A percentile compares a stretch with the other conserved stretches of the same genome.
Evolutionary conservation across 2,888 invertebrate species (phyloP).

Genomic region (Sinotaia quadrata): DNA sequence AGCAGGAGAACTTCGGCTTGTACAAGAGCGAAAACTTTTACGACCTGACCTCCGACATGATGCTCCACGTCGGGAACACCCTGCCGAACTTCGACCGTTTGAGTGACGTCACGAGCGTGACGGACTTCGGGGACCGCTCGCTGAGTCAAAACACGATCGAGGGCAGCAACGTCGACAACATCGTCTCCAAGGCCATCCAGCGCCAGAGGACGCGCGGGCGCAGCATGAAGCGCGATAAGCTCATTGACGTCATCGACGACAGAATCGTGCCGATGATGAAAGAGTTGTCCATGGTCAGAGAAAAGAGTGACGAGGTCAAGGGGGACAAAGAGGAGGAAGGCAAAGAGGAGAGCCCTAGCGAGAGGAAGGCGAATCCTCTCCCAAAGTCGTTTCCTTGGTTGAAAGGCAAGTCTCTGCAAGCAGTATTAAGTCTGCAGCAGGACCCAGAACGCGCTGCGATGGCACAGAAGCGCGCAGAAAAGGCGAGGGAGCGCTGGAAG

Average conservation of each 20-base stretch:
- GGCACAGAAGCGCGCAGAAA: not conserved
- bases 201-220: not conserved
- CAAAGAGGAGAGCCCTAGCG: not conserved
- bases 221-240: not conserved
- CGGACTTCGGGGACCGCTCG: not conserved
- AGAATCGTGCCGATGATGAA: not conserved
- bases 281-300: not conserved
- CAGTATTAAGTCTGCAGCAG: not conserved
- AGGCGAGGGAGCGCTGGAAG: not conserved
- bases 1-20: not conserved
- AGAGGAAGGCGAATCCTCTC: not conserved
- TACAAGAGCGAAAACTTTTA: not conserved
- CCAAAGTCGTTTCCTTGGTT: not conserved
- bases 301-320: not conserved
- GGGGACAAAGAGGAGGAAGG: not conserved
- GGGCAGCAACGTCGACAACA: not conserved
- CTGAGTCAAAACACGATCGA: not conserved
- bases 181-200: not conserved
- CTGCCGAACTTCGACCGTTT: not conserved
- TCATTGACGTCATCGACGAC: not conserved
- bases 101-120: not conserved
- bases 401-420: not conserved
- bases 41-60: constrained; percentile 4
- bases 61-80: not conserved
- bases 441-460: not conserved